Base-by-base conservation (phyloP, 2,113 vertebrate genomes). In the Anguilla japonica region DNA sequence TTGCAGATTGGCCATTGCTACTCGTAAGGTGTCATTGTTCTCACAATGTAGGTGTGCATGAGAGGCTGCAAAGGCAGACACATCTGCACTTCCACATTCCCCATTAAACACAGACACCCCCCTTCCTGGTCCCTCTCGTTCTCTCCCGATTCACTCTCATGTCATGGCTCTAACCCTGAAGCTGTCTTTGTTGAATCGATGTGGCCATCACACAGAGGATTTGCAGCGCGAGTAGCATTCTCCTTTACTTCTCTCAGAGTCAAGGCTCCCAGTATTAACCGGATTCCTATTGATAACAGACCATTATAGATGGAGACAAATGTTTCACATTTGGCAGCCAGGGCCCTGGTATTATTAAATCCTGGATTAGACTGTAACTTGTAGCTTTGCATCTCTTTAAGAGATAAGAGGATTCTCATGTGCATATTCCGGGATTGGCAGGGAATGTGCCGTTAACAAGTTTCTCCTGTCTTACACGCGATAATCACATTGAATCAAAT, bases 341-440 rank as follows among this genome's bases (percentile, higher is more conserved):
- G 26, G n/a, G 8, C 71, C 34, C 71, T 75, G 4, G 11, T 75
- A 11, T 75, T 75, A 75, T 75, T 75, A 75, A 75, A 75, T 75
- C 71, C 71, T 75, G 71, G 71, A n/a, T 75, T 75, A 75, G 71
- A 75, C 71, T 75, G 71, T 9, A 75, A 75, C 71, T 75, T 75
- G 71, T 75, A 75, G 71, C 71, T 75, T 75, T 75, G 71, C n/a
- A 75, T 75, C n/a, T 75, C 71, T 75, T 75, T 75, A 75, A n/a
- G 71, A 75, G 71, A 75, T 75, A 29, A 75, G 71, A 75, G n/a
- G 71, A 75, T 34, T 26, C 26, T 75, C n/a, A 75, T n/a, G 71
- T 34, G 71, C n/a, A 34, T 75, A 34, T 75, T 34, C 9, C 9
- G 13, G 71, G 71, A 75, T 75, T 75, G 71, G 71, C 71, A 13